Evolutionary conservation across 2,113 vertebrate genomes (phyloP).

Genomic region (Ursus arctos): DNA sequence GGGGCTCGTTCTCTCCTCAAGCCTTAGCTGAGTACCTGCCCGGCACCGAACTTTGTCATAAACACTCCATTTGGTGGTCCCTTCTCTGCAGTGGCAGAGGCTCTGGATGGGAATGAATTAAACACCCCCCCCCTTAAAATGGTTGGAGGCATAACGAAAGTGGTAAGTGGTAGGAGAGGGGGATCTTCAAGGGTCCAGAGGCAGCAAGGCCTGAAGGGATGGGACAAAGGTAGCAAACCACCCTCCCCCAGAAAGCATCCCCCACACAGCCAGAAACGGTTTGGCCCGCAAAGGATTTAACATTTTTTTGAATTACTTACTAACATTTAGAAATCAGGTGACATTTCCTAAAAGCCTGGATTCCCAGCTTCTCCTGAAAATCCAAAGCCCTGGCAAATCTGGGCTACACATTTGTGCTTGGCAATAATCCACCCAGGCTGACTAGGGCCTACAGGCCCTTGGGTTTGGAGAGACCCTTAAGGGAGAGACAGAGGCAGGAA

Average conservation of each 20-base stretch:
- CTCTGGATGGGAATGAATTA: background rate
- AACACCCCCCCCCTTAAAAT: background rate
- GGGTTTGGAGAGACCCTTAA: background rate
- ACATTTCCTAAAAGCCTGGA: background rate
- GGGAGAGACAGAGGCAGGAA: background rate
- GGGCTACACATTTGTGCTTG: background rate
- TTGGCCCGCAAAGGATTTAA: background rate
- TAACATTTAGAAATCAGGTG: constrained; percentile 9
- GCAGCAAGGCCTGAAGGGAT: background rate
- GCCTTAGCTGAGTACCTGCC: background rate
- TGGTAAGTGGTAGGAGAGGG: background rate
- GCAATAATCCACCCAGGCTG: background rate
- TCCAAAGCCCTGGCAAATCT: background rate
- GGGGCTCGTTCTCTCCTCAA: background rate
- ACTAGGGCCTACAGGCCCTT: background rate
- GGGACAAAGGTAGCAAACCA: background rate
- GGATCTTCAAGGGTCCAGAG: background rate
- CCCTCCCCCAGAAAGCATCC: background rate
- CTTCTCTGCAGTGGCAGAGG: background rate
- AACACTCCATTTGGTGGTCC: background rate
- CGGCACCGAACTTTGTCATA: fast-evolving
- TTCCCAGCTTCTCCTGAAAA: constrained; percentile 26
- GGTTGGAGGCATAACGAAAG: background rate
- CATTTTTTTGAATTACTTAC: background rate
- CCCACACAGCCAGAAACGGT: background rate